phyloP scores from a whole-genome alignment of 2,113 vertebrate genomes.

The Callipepla squamata region DNA sequence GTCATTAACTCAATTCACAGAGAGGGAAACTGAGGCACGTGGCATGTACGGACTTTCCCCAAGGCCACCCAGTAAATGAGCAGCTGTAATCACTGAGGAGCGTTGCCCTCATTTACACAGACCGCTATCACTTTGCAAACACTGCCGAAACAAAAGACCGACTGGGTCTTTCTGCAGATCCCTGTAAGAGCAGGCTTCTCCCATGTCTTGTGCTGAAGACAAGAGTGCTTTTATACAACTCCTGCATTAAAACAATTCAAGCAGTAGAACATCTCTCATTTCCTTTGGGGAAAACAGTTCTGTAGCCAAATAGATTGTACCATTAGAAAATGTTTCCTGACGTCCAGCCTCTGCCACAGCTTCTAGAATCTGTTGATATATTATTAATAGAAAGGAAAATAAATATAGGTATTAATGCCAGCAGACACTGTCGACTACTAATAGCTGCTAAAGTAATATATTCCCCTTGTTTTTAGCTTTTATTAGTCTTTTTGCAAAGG shows the following conservation, averaged over 20 bases:
- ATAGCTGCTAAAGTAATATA: conserved; percentile 68
- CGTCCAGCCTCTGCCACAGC: neutral
- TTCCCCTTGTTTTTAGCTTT: conserved; percentile 67
- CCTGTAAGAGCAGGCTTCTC: neutral
- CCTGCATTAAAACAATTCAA: conserved; percentile 40
- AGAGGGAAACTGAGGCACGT: neutral
- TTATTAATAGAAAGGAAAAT: conserved; percentile 72
- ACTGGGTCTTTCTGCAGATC: neutral
- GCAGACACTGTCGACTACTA: conserved; percentile 55
- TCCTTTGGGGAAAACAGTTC: conserved; percentile 42
- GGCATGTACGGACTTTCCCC: neutral
- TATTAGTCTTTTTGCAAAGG: conserved; percentile 71
- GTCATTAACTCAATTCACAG: neutral
- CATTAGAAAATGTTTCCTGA: conserved; percentile 55
- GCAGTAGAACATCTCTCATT: conserved; percentile 27
- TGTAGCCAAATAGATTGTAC: conserved; percentile 25
- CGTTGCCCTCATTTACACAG: neutral
- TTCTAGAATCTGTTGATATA: conserved; percentile 62
- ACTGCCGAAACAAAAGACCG: neutral
- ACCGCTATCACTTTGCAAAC: neutral
- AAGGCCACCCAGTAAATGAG: neutral
- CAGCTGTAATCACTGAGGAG: neutral
- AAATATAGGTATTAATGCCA: conserved; percentile 69
- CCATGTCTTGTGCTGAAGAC: neutral
- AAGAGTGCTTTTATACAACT: neutral